Evolutionary conservation across 1,140 invertebrate species (phyloP), one percentile per base, ranked within the genome.

Genomic region (Agrypnia vestita): DNA sequence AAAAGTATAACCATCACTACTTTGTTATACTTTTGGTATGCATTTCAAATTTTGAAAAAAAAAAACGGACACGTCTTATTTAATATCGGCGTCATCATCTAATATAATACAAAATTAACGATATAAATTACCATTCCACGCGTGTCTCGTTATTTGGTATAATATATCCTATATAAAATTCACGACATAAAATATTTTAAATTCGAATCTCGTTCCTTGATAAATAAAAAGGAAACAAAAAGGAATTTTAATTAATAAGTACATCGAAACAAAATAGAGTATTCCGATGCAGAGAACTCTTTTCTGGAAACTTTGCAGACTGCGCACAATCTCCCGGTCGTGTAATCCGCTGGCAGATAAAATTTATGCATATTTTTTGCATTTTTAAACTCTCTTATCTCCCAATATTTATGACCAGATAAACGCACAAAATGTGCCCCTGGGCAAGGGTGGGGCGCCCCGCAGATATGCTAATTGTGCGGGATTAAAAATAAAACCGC

Each of bases 401-500:
- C 61, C 73, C 77, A 81, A 83, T 83, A 83, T 83, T 83, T 83
- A 83, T 78, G 79, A 83, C 73, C 82, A 81, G 82, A 83, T 83
- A 83, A 83, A 81, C 80, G 80, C 62, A 64, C 56, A 53, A 80
- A 35, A 80, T 80, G 78, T 78, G 75, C 71, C 56, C 56, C 53
- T 53, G 44, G 75, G 69, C 64, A 25, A 6, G n/a, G 69, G 46
- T n/a, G 49, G 15, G 51, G 71, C 81, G 35, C 75, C 59, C 62
- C 69, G 79, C 76, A 75, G 82, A 83, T 83, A 83, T 83, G 82
- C 82, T 80, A 83, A 83, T 80, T 53, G 61, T 62, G 0, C 15
- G 43, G 82, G 82, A 83, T 83, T 81, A 83, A 83, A 83, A 83
- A 81, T 81, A 83, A 83, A 81, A 83, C 82, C 82, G 76, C 82